Percentiles rank a stretch among this genome's conserved stretches.
These are phyloP conservation scores for Halcyon badia DNA, from an alignment of 2,797 vertebrate species.

Conservation along the genomic window DNA sequence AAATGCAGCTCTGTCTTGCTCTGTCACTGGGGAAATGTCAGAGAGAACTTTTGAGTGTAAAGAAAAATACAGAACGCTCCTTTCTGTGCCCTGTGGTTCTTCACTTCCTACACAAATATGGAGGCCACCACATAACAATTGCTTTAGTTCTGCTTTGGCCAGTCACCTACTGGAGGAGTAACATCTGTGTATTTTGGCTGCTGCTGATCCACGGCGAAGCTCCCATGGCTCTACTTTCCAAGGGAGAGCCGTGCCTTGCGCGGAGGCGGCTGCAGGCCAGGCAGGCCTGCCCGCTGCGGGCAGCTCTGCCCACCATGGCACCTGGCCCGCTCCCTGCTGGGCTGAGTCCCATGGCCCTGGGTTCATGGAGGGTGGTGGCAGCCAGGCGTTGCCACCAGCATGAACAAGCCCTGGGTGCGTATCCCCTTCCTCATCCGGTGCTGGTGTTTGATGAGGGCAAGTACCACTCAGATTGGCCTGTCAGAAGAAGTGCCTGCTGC, in stretches of 20 bases:
- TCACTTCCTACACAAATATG: background rate
- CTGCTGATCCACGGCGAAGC: accelerated
- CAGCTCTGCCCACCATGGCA: background rate
- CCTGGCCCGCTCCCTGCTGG: background rate
- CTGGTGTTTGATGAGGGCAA: background rate
- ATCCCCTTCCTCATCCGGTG: background rate
- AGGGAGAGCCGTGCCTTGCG: background rate
- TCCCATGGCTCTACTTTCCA: background rate
- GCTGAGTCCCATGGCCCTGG: accelerated
- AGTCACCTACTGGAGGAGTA: background rate
- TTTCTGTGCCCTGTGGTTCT: background rate
- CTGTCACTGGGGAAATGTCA: background rate
- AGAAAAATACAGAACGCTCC: background rate
- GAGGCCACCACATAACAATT: background rate
- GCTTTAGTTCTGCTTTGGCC: background rate
- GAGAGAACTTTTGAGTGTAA: background rate
- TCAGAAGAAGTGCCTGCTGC: background rate
- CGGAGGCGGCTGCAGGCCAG: accelerated
- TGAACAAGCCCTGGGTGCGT: background rate
- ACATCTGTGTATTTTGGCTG: background rate
- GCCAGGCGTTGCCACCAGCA: background rate
- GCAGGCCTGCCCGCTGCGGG: accelerated
- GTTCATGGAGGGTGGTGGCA: accelerated
- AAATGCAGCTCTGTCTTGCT: background rate
- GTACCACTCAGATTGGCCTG: background rate